Conservation (phyloP, 2,888 invertebrate species). For the Drosophila fulvimacula region DNA sequence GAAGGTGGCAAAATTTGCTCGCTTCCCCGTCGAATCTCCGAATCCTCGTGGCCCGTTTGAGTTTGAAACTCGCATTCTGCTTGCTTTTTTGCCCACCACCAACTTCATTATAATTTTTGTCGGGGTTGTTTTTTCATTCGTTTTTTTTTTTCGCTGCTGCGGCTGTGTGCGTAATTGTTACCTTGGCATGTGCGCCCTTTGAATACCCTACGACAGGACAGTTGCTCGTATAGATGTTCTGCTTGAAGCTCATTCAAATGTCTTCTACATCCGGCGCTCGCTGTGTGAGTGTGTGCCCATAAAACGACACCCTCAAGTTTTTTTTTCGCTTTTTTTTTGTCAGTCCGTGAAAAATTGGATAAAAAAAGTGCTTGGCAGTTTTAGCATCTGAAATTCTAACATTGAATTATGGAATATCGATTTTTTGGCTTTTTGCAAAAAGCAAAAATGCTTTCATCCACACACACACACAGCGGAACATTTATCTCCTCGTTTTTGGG, state of each 20-base stretch:
- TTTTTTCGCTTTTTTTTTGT: slow-evolving; percentile 38
- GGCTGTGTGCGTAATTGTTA: slow-evolving; percentile 27
- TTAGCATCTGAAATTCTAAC: slow-evolving; percentile 77
- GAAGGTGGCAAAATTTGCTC: slow-evolving; percentile 73
- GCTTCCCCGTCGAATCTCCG: slow-evolving; percentile 18
- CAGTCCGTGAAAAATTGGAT: slow-evolving; percentile 74
- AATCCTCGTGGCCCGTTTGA: slow-evolving; percentile 35
- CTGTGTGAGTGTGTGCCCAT: slow-evolving; percentile 11
- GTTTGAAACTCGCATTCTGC: slow-evolving; percentile 60
- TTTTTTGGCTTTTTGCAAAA: slow-evolving; percentile 68
- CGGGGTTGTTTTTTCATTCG: slow-evolving; percentile 76
- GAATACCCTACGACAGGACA: slow-evolving; percentile 48
- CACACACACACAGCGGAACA: neutral
- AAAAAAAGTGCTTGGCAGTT: slow-evolving; percentile 74
- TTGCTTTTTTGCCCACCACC: slow-evolving; percentile 62
- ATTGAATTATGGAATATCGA: slow-evolving; percentile 80
- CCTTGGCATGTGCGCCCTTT: slow-evolving; percentile 3
- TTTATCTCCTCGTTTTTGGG: neutral
- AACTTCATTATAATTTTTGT: slow-evolving; percentile 78
- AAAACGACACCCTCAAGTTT: slow-evolving; percentile 68
- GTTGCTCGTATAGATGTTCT: neutral
- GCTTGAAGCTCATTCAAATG: slow-evolving; percentile 28
- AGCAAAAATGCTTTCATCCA: slow-evolving; percentile 16
- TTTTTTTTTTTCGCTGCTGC: slow-evolving; percentile 42
- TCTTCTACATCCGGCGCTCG: slow-evolving; percentile 1